Evolutionary conservation across 1,140 invertebrate genomes (phyloP).

Genomic region (Calliopsis andreniformis): DNA sequence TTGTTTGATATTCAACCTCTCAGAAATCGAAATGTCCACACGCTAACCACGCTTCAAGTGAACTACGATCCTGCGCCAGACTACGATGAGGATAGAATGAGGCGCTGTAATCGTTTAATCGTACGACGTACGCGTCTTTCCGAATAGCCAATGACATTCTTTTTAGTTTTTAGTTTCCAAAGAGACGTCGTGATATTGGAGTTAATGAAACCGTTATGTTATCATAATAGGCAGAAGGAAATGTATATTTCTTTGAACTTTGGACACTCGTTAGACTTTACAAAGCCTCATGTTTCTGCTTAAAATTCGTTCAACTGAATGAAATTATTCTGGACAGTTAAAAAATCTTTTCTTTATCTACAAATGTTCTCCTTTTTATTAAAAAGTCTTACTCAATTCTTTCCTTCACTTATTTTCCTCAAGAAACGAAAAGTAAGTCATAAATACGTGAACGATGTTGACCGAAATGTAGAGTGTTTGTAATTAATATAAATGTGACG

Average conservation of each 20-base stretch:
- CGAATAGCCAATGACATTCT: conserved; percentile 9
- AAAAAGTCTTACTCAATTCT: neutral
- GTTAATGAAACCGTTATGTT: neutral
- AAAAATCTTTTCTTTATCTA: neutral
- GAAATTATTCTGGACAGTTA: neutral
- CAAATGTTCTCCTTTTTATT: neutral
- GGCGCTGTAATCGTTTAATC: conserved; percentile 30
- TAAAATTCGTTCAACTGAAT: neutral
- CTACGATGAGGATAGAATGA: neutral
- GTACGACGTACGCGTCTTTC: conserved; percentile 28
- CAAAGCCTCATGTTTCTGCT: neutral
- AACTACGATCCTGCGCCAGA: neutral
- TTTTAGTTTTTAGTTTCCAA: neutral
- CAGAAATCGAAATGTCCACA: neutral
- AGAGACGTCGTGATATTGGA: neutral
- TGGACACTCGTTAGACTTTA: conserved; percentile 16
- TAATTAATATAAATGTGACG: neutral
- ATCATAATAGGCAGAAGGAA: no score
- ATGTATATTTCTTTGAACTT: neutral
- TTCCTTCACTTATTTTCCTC: neutral
- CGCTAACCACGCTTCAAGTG: no score
- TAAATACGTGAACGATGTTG: no score
- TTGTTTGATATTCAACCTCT: neutral
- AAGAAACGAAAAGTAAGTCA: no score
- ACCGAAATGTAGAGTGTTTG: no score